Evolutionary conservation across 2,113 vertebrate species (phyloP).

Genomic region (Martes martes): DNA sequence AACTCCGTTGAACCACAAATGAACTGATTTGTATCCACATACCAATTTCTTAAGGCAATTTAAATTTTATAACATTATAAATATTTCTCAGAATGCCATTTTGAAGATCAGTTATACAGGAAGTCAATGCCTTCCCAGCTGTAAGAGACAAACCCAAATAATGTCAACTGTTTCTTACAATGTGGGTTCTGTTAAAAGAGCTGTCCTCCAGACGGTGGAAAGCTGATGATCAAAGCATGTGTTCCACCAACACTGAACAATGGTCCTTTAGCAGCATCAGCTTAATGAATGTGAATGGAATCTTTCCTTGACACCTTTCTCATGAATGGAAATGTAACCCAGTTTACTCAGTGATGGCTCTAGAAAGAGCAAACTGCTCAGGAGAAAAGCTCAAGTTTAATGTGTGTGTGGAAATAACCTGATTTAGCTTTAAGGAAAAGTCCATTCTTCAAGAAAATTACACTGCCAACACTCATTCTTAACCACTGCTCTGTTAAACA

Average conservation of each 20-base stretch:
- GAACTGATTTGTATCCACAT: background rate
- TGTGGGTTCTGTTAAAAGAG: conserved; percentile 16
- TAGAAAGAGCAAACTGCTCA: background rate
- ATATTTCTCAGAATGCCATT: conserved; percentile 48
- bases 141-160: conserved; percentile 26
- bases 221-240: conserved; percentile 12
- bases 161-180: background rate
- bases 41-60: conserved; percentile 32
- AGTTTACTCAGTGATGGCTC: background rate
- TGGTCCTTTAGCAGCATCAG: background rate
- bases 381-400: background rate
- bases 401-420: conserved; percentile 32
- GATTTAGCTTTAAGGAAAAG: conserved; percentile 37
- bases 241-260: conserved; percentile 47
- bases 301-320: conserved; percentile 52
- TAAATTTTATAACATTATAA: background rate
- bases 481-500: conserved; percentile 4
- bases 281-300: conserved; percentile 13
- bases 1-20: conserved; percentile 9
- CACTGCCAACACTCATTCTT: background rate
- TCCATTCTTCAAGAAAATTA: conserved; percentile 30
- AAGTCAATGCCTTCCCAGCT: conserved; percentile 7
- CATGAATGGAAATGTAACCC: conserved; percentile 32
- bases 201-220: background rate
- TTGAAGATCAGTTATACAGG: conserved; percentile 31